These are phyloP conservation scores for Cantharis nigra DNA, from an alignment of 2,888 invertebrate species.

Conservation along the genomic window DNA sequence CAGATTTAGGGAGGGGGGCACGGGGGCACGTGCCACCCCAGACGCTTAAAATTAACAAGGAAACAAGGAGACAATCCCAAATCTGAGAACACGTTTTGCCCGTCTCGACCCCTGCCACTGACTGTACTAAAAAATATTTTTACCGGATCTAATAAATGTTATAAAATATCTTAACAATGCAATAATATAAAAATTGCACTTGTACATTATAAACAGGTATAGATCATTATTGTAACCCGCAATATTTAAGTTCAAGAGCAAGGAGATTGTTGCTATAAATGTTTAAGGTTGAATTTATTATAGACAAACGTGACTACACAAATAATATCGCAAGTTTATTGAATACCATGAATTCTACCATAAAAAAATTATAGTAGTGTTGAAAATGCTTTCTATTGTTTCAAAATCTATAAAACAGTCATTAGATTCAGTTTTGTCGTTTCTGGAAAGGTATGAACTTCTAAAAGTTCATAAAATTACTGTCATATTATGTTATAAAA, in stretches of 20 bases:
- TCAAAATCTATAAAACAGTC: not conserved
- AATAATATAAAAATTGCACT: not conserved
- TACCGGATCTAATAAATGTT: too few relatives aligned
- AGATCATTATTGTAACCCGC: not conserved
- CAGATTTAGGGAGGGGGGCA: too few relatives aligned
- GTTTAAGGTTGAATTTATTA: not conserved
- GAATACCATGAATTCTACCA: not conserved
- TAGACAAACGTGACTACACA: not conserved
- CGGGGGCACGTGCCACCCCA: too few relatives aligned
- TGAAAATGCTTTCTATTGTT: not conserved
- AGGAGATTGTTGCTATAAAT: not conserved
- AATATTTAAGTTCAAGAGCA: not conserved
- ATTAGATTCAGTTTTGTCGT: not conserved
- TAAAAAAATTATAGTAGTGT: not conserved
- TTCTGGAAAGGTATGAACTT: too few relatives aligned
- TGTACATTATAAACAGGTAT: not conserved
- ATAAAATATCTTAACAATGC: not conserved
- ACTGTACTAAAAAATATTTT: too few relatives aligned
- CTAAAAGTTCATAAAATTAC: too few relatives aligned
- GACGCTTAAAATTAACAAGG: too few relatives aligned
- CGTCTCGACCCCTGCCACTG: too few relatives aligned
- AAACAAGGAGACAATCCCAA: too few relatives aligned
- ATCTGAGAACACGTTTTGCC: too few relatives aligned
- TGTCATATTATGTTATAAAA: too few relatives aligned
- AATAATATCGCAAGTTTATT: not conserved